Evolutionary conservation across 2,113 vertebrate genomes (phyloP).

Genomic region (Uropsilus gracilis): DNA sequence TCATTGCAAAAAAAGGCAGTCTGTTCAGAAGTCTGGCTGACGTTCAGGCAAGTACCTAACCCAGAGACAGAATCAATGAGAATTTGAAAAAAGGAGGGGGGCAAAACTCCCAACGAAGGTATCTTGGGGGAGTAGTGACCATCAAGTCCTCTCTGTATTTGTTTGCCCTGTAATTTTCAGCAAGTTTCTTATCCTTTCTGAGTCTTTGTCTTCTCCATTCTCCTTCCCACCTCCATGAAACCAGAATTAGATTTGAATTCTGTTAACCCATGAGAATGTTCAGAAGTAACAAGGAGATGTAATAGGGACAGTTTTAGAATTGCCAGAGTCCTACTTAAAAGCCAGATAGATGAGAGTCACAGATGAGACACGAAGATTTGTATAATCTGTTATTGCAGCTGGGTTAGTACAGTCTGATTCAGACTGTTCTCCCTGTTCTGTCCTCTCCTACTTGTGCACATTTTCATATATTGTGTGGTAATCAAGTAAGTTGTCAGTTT

Average conservation of each 20-base stretch:
- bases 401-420: neutral
- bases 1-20: neutral
- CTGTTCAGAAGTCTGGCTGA: conserved; percentile 34
- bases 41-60: neutral
- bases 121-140: neutral
- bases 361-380: neutral
- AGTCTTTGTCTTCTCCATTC: neutral
- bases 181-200: neutral
- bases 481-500: neutral
- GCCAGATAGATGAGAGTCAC: neutral
- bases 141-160: neutral
- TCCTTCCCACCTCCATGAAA: neutral
- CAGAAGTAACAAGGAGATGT: neutral
- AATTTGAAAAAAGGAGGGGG: neutral
- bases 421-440: neutral
- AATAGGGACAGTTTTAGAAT: neutral
- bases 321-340: conserved; percentile 24
- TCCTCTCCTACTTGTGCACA: neutral
- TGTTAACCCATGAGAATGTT: neutral
- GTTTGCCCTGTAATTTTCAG: neutral
- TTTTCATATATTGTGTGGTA: neutral
- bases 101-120: neutral
- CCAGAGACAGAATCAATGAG: conserved; percentile 19
- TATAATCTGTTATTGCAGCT: neutral
- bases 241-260: conserved; percentile 8